phyloP scores from a whole-genome alignment of 2,888 invertebrate species.

The Hesperia comma region DNA sequence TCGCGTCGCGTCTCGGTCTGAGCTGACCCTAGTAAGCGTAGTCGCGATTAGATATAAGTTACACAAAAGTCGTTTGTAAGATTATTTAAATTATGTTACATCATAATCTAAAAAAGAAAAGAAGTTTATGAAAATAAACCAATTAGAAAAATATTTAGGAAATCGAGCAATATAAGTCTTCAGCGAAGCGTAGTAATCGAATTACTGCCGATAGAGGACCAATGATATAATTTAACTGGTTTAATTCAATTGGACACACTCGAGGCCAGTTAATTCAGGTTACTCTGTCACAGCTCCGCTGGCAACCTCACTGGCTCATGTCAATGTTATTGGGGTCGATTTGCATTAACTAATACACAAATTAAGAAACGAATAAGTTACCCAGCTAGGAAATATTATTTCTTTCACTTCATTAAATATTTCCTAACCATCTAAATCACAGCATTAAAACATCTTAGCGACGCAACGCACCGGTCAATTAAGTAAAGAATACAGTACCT shows the following conservation, averaged over 20 bases:
- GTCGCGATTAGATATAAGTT: no score
- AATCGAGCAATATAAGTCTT: slow-evolving; percentile 43
- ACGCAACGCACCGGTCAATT: slow-evolving; percentile 25
- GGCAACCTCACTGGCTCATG: slow-evolving; percentile 48
- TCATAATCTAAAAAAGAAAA: neutral
- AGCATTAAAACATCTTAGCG: slow-evolving; percentile 12
- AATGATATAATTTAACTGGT: slow-evolving; percentile 81
- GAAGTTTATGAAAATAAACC: neutral
- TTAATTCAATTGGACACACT: slow-evolving; percentile 77
- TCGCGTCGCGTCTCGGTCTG: no score
- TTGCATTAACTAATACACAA: slow-evolving; percentile 34
- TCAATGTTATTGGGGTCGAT: slow-evolving; percentile 60
- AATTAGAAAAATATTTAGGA: neutral
- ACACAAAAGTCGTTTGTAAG: neutral
- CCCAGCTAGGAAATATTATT: neutral
- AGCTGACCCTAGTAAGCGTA: no score
- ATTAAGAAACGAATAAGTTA: slow-evolving; percentile 4
- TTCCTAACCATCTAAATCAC: slow-evolving; percentile 24
- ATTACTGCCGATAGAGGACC: slow-evolving; percentile 70
- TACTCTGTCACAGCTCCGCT: slow-evolving; percentile 59
- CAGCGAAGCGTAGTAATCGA: slow-evolving; percentile 68
- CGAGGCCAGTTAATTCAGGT: slow-evolving; percentile 74
- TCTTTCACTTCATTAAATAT: slow-evolving; percentile 13
- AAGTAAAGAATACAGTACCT: slow-evolving; percentile 15
- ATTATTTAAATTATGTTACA: neutral